These are phyloP conservation scores for Pelvicachromis taeniatus DNA, from an alignment of 2,113 vertebrate genomes.

Conservation along the genomic window DNA sequence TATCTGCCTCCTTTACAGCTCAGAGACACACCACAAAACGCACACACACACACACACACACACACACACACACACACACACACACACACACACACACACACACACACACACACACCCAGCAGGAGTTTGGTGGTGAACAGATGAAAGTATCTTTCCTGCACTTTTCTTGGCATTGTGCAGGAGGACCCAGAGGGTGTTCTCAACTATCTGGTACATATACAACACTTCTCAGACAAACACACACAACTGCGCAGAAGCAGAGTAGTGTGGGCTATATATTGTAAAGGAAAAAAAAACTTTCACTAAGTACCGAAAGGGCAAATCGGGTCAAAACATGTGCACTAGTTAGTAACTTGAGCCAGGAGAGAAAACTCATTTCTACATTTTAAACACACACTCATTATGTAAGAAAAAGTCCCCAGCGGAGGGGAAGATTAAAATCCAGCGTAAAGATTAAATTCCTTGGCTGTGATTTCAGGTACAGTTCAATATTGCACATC, in stretches of 20 bases:
- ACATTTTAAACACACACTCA: constrained; percentile 6
- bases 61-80: too few relatives aligned
- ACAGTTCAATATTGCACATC: constrained; percentile 8
- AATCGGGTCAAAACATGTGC: background rate
- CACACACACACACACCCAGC: constrained; percentile 27
- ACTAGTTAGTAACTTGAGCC: background rate
- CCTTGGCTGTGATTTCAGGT: constrained; percentile 17
- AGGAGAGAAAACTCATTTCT: background rate
- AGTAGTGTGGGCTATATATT: constrained; percentile 19
- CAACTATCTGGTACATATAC: constrained; percentile 19
- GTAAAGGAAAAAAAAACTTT: background rate
- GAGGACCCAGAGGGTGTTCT: constrained; percentile 48
- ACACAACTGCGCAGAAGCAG: background rate
- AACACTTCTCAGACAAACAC: constrained; percentile 31
- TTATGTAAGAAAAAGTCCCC: constrained; percentile 1
- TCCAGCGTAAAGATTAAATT: background rate
- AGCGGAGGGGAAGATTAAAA: constrained; percentile 17
- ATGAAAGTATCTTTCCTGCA: constrained; percentile 61
- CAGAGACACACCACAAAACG: background rate
- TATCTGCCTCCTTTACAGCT: constrained; percentile 2
- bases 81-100: too few relatives aligned
- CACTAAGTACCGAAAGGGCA: constrained; percentile 22
- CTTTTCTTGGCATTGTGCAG: constrained; percentile 53
- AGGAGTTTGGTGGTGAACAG: constrained; percentile 39
- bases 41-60: background rate